These are phyloP conservation scores for Palythoa caribaeorum DNA, from an alignment of 92 coral and sea anemone species.

Conservation along the genomic window DNA sequence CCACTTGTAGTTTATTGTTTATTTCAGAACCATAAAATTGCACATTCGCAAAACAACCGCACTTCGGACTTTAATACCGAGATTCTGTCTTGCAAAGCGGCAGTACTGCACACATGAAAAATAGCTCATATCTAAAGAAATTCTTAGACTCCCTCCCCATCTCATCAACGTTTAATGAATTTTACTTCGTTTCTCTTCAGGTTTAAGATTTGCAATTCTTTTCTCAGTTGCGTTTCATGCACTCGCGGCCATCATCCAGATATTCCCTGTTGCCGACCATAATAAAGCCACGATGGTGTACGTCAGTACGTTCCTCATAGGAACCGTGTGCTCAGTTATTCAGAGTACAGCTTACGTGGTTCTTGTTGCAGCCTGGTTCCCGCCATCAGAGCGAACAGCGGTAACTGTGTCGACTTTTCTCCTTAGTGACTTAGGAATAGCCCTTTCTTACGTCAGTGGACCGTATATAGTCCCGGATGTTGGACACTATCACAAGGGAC, in stretches of 20 bases:
- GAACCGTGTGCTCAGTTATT: conserved; percentile 49
- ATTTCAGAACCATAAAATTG: no score
- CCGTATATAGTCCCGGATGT: conserved; percentile 39
- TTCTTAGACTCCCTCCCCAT: no score
- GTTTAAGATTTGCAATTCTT: conserved; percentile 22
- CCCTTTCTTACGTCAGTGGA: conserved; percentile 6
- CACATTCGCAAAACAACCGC: no score
- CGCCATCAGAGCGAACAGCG: conserved; percentile 40
- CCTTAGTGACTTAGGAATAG: conserved; percentile 30
- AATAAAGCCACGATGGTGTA: conserved; percentile 18
- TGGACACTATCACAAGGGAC: conserved; percentile 21
- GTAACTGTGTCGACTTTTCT: conserved; percentile 23
- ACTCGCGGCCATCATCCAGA: not conserved
- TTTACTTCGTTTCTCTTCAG: not conserved
- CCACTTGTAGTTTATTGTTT: no score
- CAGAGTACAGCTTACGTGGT: conserved; percentile 1
- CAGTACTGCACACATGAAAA: no score
- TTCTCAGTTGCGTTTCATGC: conserved; percentile 41
- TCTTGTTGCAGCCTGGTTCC: conserved; percentile 31
- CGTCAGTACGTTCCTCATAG: conserved; percentile 57
- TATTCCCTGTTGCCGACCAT: conserved; percentile 17
- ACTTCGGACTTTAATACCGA: no score
- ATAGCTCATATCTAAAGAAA: no score
- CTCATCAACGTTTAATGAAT: not conserved
- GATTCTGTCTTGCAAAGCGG: no score